These are phyloP conservation scores for Embidobia sp. DNA, from an alignment of 2,888 invertebrate species.

Conservation along the genomic window DNA sequence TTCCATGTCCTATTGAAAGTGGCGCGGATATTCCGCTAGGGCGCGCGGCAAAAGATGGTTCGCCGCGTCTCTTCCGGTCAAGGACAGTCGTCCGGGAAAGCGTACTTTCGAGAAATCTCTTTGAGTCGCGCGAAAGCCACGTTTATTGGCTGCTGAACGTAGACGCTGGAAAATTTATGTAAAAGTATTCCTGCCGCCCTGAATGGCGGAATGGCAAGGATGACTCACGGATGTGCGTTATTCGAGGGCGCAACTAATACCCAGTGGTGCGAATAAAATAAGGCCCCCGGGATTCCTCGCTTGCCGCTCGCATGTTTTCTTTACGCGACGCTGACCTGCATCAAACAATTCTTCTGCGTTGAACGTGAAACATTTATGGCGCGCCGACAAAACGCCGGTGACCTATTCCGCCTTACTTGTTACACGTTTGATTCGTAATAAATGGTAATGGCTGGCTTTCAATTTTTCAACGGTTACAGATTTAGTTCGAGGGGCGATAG, in stretches of 20 bases:
- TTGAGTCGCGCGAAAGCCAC: slow-evolving; percentile 51
- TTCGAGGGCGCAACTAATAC: slow-evolving; percentile 42
- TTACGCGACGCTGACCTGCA: slow-evolving; percentile 32
- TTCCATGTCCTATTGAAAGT: slow-evolving; percentile 11
- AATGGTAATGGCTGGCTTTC: neutral
- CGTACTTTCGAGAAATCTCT: slow-evolving; percentile 58
- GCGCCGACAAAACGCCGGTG: slow-evolving; percentile 7
- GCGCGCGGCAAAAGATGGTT: slow-evolving; percentile 42
- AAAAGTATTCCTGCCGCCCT: slow-evolving; percentile 56
- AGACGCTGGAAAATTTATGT: slow-evolving; percentile 62
- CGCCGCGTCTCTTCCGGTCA: slow-evolving; percentile 43
- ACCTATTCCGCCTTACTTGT: slow-evolving; percentile 4
- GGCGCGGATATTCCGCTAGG: slow-evolving; percentile 39
- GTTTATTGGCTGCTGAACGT: slow-evolving; percentile 61
- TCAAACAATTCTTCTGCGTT: slow-evolving; percentile 16
- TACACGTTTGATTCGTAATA: slow-evolving; percentile 16
- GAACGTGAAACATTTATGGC: slow-evolving; percentile 13
- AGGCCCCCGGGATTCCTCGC: slow-evolving; percentile 26
- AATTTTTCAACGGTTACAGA: neutral
- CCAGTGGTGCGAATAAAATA: slow-evolving; percentile 45
- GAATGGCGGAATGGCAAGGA: slow-evolving; percentile 34
- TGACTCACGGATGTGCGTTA: slow-evolving; percentile 25
- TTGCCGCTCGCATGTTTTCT: slow-evolving; percentile 24
- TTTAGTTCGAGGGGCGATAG: neutral
- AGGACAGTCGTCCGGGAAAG: slow-evolving; percentile 40